Base-by-base conservation (phyloP, 2,113 vertebrate genomes). In the Alligator sinensis region DNA sequence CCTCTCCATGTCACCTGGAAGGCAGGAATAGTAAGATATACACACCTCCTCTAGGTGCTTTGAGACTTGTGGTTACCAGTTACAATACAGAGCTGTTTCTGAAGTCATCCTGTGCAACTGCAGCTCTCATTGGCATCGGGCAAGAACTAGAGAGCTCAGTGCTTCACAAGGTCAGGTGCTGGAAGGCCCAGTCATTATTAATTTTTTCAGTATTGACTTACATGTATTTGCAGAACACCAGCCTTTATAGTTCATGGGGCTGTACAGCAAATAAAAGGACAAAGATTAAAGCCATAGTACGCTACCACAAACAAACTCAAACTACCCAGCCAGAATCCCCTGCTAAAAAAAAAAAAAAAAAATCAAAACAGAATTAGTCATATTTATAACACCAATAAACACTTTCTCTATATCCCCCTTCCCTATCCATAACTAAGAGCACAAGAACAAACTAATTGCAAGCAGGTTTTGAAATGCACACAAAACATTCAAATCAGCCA, bases 201-300 rank as follows among this genome's bases (percentile, higher is more conserved):
- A 47, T 76, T 21, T 68, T 34, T 47, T 60, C 68, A 34, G 17
- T 1, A 1, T 30, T 38, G 8, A 27, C 24, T 87, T 87, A 63
- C 82, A 72, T 70, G 64, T 22, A 5, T 30, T 16, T 79, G 30
- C 58, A 81, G 58, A 24, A 10, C 66, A 55, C 64, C 17, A 57
- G 47, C 84, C 34, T 8, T 13, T 11, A 59, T 0, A 1, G n/a
- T 84, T 88, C 22, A 15, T 64, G 81, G 61, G 38, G 38, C 3
- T 58, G 15, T 62, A 17, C 4, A 55, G 22, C 21, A 58, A 34
- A 13, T 57, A 11, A n/a, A 72, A 88, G 63, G 11, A 54, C 11
- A 3, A 16, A 14, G 19, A 5, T 57, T 0, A 1, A 47, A 70
- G 2, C 47, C 74, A 1, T 1, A 6, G 3, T 54, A 84, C 28